Base-by-base conservation (phyloP, 1,140 invertebrate genomes). In the Bacillus rossius region DNA sequence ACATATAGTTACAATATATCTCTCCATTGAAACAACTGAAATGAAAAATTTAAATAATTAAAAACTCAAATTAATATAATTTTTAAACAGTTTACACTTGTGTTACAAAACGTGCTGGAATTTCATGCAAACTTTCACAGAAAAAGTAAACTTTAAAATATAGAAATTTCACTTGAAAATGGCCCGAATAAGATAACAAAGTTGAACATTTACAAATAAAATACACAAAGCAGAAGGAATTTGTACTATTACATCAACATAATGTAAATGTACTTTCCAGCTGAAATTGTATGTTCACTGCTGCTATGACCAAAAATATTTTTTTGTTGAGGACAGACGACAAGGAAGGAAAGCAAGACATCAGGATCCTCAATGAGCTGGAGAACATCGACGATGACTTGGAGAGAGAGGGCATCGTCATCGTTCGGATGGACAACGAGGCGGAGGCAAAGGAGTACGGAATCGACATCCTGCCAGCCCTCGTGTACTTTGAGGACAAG, bases 341-440 rank as follows among this genome's bases (percentile, higher is more conserved):
- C 67, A 93, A 92, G 75, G 88, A 92, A 47, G 89, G 92, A 64
- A 91, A 91, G 71, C 87, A 92, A 75, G 89, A 93, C 67, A 91
- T 93, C 61, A 78, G 90, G 65, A 86, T 94, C 42, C 69, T 95
- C 10, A 92, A 92, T 71, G 91, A 94, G 75, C 66, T 94, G 60
- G 92, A 94, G 72, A 94, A 95, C 67, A 95, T 95, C 66, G 92
- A 96, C 65, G 92, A 95, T 74, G 92, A 95, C 64, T 75, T 92
- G 22, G 91, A 94, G 72, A 89, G 91, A 71, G 88, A 93, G 77
- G 90, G 85, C 1, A 94, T 96, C 57, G 85, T 92, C 3, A 93
- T 96, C 60, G 87, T 96, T 4, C 84, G 92, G 59, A 89, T 96
- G 64, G 89, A 92, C 69, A 91, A 92, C 65, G 84, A 89, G 53